A percentile compares a stretch with the other conserved stretches of the same genome.
phyloP scores from a whole-genome alignment of 2,888 invertebrate species.

The Parnassius apollo region DNA sequence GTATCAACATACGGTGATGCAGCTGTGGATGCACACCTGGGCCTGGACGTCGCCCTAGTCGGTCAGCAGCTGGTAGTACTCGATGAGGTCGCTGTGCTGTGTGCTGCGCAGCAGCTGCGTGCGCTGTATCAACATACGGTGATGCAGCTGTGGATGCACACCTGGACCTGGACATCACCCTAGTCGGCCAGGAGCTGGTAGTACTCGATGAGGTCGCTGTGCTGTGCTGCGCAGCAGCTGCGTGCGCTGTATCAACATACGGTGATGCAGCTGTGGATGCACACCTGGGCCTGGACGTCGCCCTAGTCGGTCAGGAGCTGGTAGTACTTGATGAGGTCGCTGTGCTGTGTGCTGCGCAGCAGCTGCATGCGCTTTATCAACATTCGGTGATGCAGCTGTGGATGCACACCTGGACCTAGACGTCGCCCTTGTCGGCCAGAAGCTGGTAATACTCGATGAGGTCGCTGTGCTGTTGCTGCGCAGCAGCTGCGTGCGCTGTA shows the following conservation, averaged over 20 bases:
- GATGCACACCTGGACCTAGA: conserved; percentile 91
- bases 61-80: too few species aligned
- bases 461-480: too few species aligned
- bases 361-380: too few species aligned
- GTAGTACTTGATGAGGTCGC: not conserved
- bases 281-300: conserved; percentile 85
- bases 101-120: too few species aligned
- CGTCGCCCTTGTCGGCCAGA: conserved; percentile 94
- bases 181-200: conserved; percentile 98
- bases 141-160: conserved; percentile 40
- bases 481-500: too few species aligned
- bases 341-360: conserved; percentile 80
- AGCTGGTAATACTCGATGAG: too few species aligned
- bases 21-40: conserved; percentile 80
- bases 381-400: conserved; percentile 80
- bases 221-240: conserved; percentile 37
- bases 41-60: conserved; percentile 65
- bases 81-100: too few species aligned
- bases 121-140: too few species aligned
- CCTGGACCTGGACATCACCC: conserved; percentile 98
- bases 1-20: too few species aligned
- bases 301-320: too few species aligned
- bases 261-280: not conserved
- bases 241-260: too few species aligned
- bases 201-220: conserved; percentile 97